Base-by-base conservation (phyloP, 2,113 vertebrate genomes). In the Proteles cristata region DNA sequence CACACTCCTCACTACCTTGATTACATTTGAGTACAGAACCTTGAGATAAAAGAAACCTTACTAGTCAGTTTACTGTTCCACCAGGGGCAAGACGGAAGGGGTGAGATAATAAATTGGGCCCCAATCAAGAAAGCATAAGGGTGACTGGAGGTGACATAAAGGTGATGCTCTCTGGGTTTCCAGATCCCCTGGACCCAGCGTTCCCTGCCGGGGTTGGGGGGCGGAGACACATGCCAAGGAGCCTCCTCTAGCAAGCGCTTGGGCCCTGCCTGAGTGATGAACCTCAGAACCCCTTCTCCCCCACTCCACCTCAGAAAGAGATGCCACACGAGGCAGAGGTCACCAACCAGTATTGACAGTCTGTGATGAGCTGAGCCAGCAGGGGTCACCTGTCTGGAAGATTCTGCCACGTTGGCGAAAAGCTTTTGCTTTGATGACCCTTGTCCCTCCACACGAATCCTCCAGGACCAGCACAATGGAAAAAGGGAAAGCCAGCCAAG, bases 201-300 rank as follows among this genome's bases (percentile, higher is more conserved):
- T 48, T 85, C 69, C 69, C 94, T 77, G 88, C 48, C 53, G 53
- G 85, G 86, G 11, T 10, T 50, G 48, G 48, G 61, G 26, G 31
- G 5, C 31, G 53, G n/a, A 66, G 10, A 71, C 90, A 66, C 19
- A 58, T 16, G 77, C 76, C 35, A 28, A 65, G 90, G 28, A 95
- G 93, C 68, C 50, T 71, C 97, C 26, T 71, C 65, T 43, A 85
- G 91, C 58, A 96, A 96, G 88, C 6, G 2, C 45, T 89, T 61
- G 4, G 53, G 81, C 96, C 95, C 90, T 88, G 84, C 45, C 0
- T 95, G 92, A 97, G 86, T 53, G 97, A 66, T n/a, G 81, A 97
- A 90, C 68, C 76, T 97, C 92, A 33, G 43, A 65, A 21, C 15
- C 9, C 28, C 0, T 4, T 94, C 79, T 94, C 74, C 80, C 95